Conservation (phyloP, 2,888 invertebrate genomes). For the Drosophila basisetae region DNA sequence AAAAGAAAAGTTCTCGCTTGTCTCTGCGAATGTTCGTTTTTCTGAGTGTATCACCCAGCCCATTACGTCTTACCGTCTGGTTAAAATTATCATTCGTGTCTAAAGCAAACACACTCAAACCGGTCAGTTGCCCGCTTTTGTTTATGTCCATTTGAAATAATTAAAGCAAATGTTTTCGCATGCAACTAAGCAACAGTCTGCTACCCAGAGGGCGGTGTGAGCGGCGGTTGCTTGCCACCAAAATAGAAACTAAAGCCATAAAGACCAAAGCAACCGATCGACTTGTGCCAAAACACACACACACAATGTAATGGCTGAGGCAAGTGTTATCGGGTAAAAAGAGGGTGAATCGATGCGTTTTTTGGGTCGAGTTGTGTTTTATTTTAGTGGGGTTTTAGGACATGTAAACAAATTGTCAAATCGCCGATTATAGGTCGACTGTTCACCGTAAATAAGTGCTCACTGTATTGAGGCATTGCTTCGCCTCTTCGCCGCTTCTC, state of each 20-base stretch:
- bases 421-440: constrained; percentile 33
- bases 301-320: constrained; percentile 30
- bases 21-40: not conserved
- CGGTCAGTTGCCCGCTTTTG: constrained; percentile 52
- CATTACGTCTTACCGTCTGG: constrained; percentile 6
- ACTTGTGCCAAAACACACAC: constrained; percentile 25
- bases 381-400: constrained; percentile 14
- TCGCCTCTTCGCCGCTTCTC: not conserved
- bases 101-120: constrained; percentile 34
- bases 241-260: constrained; percentile 49
- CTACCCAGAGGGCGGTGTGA: not conserved
- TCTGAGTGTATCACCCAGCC: not conserved
- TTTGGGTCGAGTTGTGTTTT: not conserved
- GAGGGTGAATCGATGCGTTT: not conserved
- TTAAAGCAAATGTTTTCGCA: constrained; percentile 55
- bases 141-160: constrained; percentile 64
- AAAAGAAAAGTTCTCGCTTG: not conserved
- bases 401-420: constrained; percentile 47
- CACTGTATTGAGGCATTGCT: not conserved
- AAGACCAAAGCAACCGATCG: constrained; percentile 56
- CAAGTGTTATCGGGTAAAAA: constrained; percentile 41
- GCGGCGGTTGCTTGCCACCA: constrained; percentile 1
- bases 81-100: constrained; percentile 23
- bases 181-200: not conserved
- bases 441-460: not conserved